Evolutionary conservation across 2,797 vertebrate species (phyloP), one percentile per base, ranked within the genome.

Genomic region (Artibeus lituratus): DNA sequence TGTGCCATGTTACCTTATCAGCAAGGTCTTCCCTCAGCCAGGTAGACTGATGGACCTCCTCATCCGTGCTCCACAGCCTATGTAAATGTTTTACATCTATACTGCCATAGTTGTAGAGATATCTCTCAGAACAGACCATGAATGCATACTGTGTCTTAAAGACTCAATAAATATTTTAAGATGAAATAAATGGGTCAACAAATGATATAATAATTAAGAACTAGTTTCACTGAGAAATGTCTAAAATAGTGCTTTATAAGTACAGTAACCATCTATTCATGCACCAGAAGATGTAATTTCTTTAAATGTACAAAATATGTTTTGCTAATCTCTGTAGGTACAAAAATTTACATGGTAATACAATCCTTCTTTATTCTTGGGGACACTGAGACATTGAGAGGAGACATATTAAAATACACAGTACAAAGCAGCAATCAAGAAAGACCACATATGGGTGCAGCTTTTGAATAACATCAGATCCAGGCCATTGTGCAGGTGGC

Each of bases 151-250:
- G 59, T 74, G 74, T 87, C 78, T 78, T 93, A 47, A 96, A 89
- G 29, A 44, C 1, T 89, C 19, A 49, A 37, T 65, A 65, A 62
- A 59, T 88, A 37, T 59, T 86, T 94, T 77, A 42, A 85, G 92
- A 83, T 78, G 37, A 93, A 91, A 87, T 10, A 87, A 78, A 87
- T 62, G 49, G 89, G 57, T 44, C 44, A 67, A 85, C 7, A 26
- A 82, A 91, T 59, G 32, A 76, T 76, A 93, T 39, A 84, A 72
- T 84, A 47, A 83, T 80, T 80, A 86, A 95, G 35, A 90, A 72
- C 22, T 73, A 67, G 37, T 70, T 55, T 29, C 22, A 57, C 35
- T 14, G 32, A 74, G 12, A 91, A 85, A 73, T 73, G 5, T 94
- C 42, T 88, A 74, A 57, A 90, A 62, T 37, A 32, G 15, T 82